Percentiles rank a stretch among this genome's conserved stretches.
Conservation (phyloP, 2,113 vertebrate species). For the Catagonus wagneri region DNA sequence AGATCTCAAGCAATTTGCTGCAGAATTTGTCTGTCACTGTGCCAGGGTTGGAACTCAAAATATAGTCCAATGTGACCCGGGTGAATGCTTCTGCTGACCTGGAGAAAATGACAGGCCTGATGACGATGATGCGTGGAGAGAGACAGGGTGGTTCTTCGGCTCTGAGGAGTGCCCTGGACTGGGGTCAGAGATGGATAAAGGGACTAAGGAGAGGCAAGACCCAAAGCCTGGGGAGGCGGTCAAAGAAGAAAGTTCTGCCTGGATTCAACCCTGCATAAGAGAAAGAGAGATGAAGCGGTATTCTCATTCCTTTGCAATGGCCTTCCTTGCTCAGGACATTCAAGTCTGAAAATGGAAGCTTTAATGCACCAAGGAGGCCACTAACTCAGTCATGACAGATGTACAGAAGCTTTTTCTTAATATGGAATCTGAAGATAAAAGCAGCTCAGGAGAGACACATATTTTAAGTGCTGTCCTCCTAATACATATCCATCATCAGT, state of each 20-base stretch:
- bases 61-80: neutral
- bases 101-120: neutral
- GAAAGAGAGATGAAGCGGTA: neutral
- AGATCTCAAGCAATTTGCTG: neutral
- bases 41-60: neutral
- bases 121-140: neutral
- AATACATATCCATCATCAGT: slow-evolving; percentile 61
- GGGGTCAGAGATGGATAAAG: neutral
- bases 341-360: slow-evolving; percentile 55
- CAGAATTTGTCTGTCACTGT: neutral
- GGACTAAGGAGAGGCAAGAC: neutral
- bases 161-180: neutral
- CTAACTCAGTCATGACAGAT: slow-evolving; percentile 61
- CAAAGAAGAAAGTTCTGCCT: neutral
- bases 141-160: neutral
- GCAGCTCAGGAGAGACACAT: slow-evolving; percentile 40
- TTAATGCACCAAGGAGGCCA: slow-evolving; percentile 25
- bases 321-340: slow-evolving; percentile 14
- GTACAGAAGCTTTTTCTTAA: slow-evolving; percentile 49
- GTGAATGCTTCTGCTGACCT: neutral
- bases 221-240: neutral
- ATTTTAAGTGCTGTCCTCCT: slow-evolving; percentile 56
- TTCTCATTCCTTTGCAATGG: neutral
- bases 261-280: neutral
- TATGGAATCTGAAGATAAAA: slow-evolving; percentile 61